A percentile compares a stretch with the other conserved stretches of the same genome.
phyloP scores from a whole-genome alignment of 2,113 vertebrate species.

The Triplophysa dalaica region DNA sequence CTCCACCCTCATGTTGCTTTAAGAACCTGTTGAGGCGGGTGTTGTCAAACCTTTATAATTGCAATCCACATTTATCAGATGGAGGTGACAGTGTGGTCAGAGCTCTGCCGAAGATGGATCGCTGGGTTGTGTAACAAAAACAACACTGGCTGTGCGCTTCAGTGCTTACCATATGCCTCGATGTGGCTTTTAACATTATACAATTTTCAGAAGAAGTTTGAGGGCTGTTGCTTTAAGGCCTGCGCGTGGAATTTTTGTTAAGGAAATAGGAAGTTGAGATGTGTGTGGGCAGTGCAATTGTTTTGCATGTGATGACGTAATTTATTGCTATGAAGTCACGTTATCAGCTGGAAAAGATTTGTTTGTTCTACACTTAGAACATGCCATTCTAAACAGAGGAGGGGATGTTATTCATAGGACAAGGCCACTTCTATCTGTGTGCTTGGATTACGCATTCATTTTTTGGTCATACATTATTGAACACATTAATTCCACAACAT shows the following conservation, averaged over 20 bases:
- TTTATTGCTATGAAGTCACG: slow-evolving; percentile 58
- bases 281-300: slow-evolving; percentile 61
- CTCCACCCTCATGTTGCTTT: slow-evolving; percentile 16
- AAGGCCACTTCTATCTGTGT: not conserved
- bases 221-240: not conserved
- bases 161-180: not conserved
- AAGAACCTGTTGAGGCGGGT: slow-evolving; percentile 11
- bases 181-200: not conserved
- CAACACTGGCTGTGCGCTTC: not conserved
- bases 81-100: not conserved
- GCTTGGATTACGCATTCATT: not conserved
- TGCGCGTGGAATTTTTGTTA: slow-evolving; percentile 25
- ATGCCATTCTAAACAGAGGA: not conserved
- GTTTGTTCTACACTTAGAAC: slow-evolving; percentile 13
- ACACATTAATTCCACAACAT: no score
- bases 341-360: slow-evolving; percentile 19
- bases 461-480: not conserved
- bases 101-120: not conserved
- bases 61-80: not conserved
- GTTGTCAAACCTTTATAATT: not conserved
- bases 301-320: slow-evolving; percentile 67
- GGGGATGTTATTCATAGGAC: not conserved
- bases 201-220: not conserved
- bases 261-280: slow-evolving; percentile 59
- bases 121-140: not conserved